Evolutionary conservation across 2,888 invertebrate species (phyloP).

Genomic region (Stenotaenia linearis): DNA sequence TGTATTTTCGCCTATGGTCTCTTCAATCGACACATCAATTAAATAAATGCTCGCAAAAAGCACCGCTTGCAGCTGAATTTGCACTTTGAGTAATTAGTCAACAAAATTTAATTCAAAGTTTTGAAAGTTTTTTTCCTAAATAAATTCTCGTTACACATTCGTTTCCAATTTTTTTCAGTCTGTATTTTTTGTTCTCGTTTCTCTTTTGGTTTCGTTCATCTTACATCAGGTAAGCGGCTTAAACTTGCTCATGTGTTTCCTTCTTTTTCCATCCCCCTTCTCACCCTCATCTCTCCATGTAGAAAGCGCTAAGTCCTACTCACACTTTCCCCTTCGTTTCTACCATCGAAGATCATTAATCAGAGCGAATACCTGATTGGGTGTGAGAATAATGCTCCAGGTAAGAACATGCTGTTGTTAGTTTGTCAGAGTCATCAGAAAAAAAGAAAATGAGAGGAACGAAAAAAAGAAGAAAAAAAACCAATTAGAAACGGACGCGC

Average conservation of each 20-base stretch:
- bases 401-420: not conserved
- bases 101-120: conserved; percentile 7
- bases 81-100: not conserved
- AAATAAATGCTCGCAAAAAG: not conserved
- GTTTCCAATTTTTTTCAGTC: not conserved
- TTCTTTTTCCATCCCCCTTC: not conserved
- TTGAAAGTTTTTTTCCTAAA: not conserved
- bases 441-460: not conserved
- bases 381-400: conserved; percentile 7
- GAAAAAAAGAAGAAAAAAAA: not conserved
- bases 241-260: not conserved
- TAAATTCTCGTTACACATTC: not conserved
- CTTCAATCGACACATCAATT: not conserved
- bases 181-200: not conserved
- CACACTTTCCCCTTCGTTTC: not conserved
- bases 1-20: not conserved
- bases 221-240: conserved; percentile 21
- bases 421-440: not conserved
- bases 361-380: conserved; percentile 12
- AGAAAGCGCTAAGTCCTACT: not conserved
- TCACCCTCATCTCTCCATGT: not conserved
- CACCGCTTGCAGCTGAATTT: conserved; percentile 12
- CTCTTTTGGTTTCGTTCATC: not conserved
- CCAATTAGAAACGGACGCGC: conserved; percentile 17
- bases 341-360: conserved; percentile 14